Evolutionary conservation across 2,797 vertebrate species (phyloP).

Genomic region (Pempheris klunzingeri): DNA sequence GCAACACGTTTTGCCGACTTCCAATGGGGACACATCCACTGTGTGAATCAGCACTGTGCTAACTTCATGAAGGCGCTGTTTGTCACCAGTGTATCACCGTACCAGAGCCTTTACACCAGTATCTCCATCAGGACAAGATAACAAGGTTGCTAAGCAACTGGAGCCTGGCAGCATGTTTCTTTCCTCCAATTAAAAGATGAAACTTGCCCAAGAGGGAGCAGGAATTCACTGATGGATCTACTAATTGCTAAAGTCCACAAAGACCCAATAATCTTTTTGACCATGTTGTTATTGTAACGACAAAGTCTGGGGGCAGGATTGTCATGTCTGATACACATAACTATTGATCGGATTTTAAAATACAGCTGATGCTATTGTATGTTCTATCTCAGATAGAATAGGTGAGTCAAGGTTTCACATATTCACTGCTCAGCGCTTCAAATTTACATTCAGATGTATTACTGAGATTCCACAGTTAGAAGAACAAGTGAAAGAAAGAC

Average conservation of each 20-base stretch:
- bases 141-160: conserved; percentile 85
- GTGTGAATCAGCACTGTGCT: conserved; percentile 12
- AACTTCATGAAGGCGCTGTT: conserved; percentile 46
- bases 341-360: not conserved
- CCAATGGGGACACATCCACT: not conserved
- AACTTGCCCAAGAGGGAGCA: conserved; percentile 54
- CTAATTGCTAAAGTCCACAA: conserved; percentile 64
- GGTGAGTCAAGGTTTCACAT: not conserved
- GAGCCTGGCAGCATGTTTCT: conserved; percentile 63
- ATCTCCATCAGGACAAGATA: conserved; percentile 61
- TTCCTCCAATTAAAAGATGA: conserved; percentile 69
- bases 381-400: not conserved
- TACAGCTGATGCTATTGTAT: not conserved
- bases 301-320: not conserved
- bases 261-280: conserved; percentile 48
- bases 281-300: conserved; percentile 22
- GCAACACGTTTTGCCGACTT: not conserved
- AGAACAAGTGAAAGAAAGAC: not conserved
- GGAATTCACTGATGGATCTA: conserved; percentile 57
- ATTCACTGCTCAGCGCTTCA: not conserved
- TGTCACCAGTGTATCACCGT: conserved; percentile 54
- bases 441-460: not conserved
- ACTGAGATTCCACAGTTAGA: not conserved
- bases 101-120: conserved; percentile 44
- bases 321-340: not conserved